Evolutionary conservation across 2,888 invertebrate species (phyloP).

Genomic region (Autographa pulchrina): DNA sequence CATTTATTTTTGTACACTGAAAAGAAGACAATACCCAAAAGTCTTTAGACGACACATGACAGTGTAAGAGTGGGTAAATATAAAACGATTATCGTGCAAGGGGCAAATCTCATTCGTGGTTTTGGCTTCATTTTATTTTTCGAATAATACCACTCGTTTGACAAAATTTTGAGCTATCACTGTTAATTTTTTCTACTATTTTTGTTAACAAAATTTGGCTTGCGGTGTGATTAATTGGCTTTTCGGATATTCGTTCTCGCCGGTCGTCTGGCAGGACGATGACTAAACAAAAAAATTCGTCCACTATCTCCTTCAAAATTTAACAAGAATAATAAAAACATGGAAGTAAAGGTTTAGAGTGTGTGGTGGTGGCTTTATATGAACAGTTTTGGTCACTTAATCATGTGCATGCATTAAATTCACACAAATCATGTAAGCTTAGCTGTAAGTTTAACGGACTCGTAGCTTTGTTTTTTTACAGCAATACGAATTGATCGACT

Average conservation of each 20-base stretch:
- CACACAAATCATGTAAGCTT: slow-evolving; percentile 84
- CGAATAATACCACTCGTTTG: slow-evolving; percentile 87
- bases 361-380: slow-evolving; percentile 89
- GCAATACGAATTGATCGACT: slow-evolving; percentile 68
- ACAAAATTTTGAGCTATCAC: slow-evolving; percentile 86
- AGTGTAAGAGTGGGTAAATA: neutral
- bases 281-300: slow-evolving; percentile 68
- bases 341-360: slow-evolving; percentile 89
- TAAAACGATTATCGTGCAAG: slow-evolving; percentile 69
- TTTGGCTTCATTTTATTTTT: slow-evolving; percentile 86
- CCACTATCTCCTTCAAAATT: slow-evolving; percentile 83
- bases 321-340: slow-evolving; percentile 80
- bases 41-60: neutral
- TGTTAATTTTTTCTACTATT: slow-evolving; percentile 84
- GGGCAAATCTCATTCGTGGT: slow-evolving; percentile 85
- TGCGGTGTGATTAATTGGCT: slow-evolving; percentile 89
- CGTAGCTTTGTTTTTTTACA: slow-evolving; percentile 78
- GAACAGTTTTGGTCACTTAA: slow-evolving; percentile 80
- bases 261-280: slow-evolving; percentile 64
- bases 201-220: slow-evolving; percentile 86
- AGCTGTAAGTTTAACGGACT: slow-evolving; percentile 78
- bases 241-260: slow-evolving; percentile 67
- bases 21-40: neutral
- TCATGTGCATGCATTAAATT: slow-evolving; percentile 88
- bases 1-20: neutral